Base-by-base conservation (phyloP, 1,140 invertebrate genomes). In the Drosophila lini region DNA sequence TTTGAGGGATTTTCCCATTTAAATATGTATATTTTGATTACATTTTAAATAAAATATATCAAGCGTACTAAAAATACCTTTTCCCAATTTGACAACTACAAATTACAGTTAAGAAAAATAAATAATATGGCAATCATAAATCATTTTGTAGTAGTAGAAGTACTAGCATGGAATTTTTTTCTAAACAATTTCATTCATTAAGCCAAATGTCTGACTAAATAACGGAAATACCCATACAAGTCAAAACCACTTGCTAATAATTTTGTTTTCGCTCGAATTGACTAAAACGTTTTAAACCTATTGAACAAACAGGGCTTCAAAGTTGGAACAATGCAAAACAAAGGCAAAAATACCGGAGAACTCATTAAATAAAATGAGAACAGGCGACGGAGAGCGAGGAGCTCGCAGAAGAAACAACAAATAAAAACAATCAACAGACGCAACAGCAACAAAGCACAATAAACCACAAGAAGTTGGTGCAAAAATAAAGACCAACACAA, bases 291-390 rank as follows among this genome's bases (percentile, higher is more conserved):
- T 74, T 73, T 53, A 36, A 48, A 41, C 31, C 36, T 48, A 71
- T 71, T 69, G 55, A 50, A 55, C 56, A 48, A 78, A 78, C 63
- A 42, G 22, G 63, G 55, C 31, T 67, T 40, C 31, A 15, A 32
- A 41, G 22, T 40, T 42, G 13, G 40, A 38, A 65, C 34, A 74
- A 73, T 55, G 47, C 59, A 56, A 68, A 57, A 45, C 40, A 69
- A 53, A 61, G 52, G 38, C 34, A 55, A 58, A 62, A 77, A 80
- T 73, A 55, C 75, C 53, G 48, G 53, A 63, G 55, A 81, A 78
- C 64, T 67, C 82, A 78, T 85, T 78, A 85, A 85, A 82, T 69
- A 82, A 82, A 84, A 80, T 73, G 68, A 81, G 81, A 84, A 84
- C 81, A 85, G 44, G 44, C 67, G 25, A n/a, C 8, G 31, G 67